Evolutionary conservation across 2,113 vertebrate species (phyloP).

Genomic region (Tyto alba): DNA sequence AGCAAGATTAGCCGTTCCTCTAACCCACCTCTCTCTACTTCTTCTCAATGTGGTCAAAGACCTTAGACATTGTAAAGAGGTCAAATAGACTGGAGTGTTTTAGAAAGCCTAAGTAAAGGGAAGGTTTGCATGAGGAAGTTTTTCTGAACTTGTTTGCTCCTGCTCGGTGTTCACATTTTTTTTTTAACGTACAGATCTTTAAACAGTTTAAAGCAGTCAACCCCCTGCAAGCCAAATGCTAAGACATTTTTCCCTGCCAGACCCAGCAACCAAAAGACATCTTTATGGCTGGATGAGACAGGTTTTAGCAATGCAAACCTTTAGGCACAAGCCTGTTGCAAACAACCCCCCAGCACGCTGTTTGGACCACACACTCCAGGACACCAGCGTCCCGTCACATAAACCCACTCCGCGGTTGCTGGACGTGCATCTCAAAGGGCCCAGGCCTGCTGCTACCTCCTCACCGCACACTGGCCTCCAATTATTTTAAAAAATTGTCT

Average conservation of each 20-base stretch:
- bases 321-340: background rate
- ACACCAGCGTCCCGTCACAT: background rate
- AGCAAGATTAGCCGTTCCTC: background rate
- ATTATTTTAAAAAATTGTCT: background rate
- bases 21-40: background rate
- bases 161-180: background rate
- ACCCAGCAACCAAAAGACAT: background rate
- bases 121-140: background rate
- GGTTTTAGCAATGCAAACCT: background rate
- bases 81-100: background rate
- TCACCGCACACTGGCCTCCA: background rate
- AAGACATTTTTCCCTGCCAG: background rate
- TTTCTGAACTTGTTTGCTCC: background rate
- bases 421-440: accelerated
- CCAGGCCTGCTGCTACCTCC: background rate
- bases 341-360: background rate
- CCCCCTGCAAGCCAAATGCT: background rate
- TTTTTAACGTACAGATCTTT: background rate
- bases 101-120: background rate
- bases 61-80: background rate
- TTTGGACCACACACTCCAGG: background rate
- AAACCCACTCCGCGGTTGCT: background rate
- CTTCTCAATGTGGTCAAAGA: background rate
- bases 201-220: background rate
- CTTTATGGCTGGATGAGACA: background rate